Base-by-base conservation (phyloP, 2,113 vertebrate genomes). In the Platichthys stellatus region DNA sequence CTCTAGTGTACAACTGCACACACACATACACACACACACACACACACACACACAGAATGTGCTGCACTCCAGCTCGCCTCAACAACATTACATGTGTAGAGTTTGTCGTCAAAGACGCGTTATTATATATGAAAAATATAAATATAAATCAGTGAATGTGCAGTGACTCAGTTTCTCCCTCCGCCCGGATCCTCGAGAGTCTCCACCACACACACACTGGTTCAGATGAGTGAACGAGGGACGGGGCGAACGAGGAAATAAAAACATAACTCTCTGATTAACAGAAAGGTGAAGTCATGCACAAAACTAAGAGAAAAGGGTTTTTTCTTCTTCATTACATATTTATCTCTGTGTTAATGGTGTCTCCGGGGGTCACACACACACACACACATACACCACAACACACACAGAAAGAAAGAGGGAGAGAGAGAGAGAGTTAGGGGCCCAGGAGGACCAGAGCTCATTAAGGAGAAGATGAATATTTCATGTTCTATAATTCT, bases 401-500 rank as follows among this genome's bases (percentile, higher is more conserved):
- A 18, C 51, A 17, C 57, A 49, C 57, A 64, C 9, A 49, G 28
- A 63, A 38, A 62, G 43, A 71, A 35, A 56, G 11, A 56, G 31
- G 63, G 58, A 35, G 56, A 51, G 63, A 21, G 63, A 65, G 63
- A 24, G 63, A 65, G 79, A 69, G 76, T 71, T 54, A 23, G 43
- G 56, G 72, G 76, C 82, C 83, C 88, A 78, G 51, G 78, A 90
- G 90, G 82, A 89, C 81, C 81, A 63, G 73, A 72, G 88, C 91
- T 94, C 92, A 94, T 94, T 94, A 94, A 93, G 88, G 88, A 85
- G 81, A 86, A 78, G 74, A 88, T 93, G 67, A 93, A 93, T 93
- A 84, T 93, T 94, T 93, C 78, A 95, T 92, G 72, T 93, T 92
- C 26, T 93, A 93, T 93, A 93, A 94, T 93, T 94, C 88, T 93